Percentiles rank a stretch among this genome's conserved stretches.
Evolutionary conservation across 2,113 vertebrate species (phyloP).

Genomic region (Hystrix cristata): DNA sequence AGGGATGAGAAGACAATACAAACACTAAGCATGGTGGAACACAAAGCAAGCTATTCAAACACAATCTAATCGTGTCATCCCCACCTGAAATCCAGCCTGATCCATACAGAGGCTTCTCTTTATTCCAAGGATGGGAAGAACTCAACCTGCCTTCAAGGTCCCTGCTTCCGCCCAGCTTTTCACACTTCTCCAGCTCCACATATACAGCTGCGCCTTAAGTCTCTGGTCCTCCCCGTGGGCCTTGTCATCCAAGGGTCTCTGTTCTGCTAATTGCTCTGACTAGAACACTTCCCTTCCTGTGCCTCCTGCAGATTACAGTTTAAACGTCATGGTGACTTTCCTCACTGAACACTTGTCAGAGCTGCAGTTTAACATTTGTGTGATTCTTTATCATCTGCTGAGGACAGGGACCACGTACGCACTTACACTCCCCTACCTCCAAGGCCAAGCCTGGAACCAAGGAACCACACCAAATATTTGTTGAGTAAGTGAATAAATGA

Average conservation of each 20-base stretch:
- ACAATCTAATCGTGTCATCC: background rate
- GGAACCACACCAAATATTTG: background rate
- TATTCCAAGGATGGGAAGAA: conserved; percentile 37
- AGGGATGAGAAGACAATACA: background rate
- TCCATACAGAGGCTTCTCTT: background rate
- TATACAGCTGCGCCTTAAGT: background rate
- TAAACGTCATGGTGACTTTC: background rate
- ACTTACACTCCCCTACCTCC: background rate
- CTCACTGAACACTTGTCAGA: background rate
- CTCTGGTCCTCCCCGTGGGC: background rate
- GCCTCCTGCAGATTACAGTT: background rate
- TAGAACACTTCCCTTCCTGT: background rate
- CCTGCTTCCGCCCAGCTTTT: background rate
- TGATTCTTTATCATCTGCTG: background rate
- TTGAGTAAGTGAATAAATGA: conserved; percentile 1
- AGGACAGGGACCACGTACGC: background rate
- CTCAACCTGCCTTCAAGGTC: background rate
- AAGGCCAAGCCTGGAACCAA: background rate
- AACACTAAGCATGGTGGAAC: background rate
- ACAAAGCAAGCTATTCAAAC: conserved; percentile 55
- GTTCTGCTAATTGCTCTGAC: background rate
- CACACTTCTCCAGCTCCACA: background rate
- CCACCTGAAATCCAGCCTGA: background rate
- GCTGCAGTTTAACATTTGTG: background rate
- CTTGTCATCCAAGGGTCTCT: background rate